Conservation (phyloP, 2,797 vertebrate genomes). For the Pangasius djambal region DNA sequence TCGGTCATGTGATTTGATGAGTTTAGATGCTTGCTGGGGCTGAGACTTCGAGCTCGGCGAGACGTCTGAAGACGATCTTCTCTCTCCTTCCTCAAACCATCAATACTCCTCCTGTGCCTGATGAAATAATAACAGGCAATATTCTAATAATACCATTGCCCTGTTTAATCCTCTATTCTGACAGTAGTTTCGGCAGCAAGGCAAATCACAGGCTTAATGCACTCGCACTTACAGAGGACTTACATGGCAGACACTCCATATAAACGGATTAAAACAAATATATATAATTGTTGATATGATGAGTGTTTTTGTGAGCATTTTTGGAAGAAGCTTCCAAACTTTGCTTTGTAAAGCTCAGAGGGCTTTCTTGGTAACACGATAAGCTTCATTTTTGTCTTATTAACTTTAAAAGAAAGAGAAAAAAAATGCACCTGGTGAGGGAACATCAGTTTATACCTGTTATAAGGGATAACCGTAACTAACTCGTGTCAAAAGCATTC, state of each 20-base stretch:
- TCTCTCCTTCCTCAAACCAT: conserved; percentile 80
- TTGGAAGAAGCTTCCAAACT: background rate
- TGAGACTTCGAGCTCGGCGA: conserved; percentile 83
- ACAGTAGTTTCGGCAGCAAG: background rate
- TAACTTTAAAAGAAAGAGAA: background rate
- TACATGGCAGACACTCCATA: too few species aligned
- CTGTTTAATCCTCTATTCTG: background rate
- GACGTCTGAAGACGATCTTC: conserved; percentile 79
- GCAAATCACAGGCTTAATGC: background rate
- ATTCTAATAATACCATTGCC: background rate
- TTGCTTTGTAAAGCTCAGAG: background rate
- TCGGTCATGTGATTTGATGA: conserved; percentile 55
- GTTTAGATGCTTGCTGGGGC: conserved; percentile 80
- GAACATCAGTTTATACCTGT: background rate
- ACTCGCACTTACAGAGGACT: background rate
- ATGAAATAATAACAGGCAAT: conserved; percentile 20
- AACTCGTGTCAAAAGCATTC: background rate
- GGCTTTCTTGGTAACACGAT: background rate
- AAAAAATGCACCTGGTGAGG: background rate
- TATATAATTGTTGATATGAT: background rate
- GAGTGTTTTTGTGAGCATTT: background rate
- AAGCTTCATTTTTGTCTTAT: background rate
- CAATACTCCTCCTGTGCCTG: conserved; percentile 86
- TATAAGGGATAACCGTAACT: background rate
- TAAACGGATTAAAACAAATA: background rate